These are phyloP conservation scores for Cyprinodon tularosa DNA, from an alignment of 2,113 vertebrate species.

Conservation along the genomic window DNA sequence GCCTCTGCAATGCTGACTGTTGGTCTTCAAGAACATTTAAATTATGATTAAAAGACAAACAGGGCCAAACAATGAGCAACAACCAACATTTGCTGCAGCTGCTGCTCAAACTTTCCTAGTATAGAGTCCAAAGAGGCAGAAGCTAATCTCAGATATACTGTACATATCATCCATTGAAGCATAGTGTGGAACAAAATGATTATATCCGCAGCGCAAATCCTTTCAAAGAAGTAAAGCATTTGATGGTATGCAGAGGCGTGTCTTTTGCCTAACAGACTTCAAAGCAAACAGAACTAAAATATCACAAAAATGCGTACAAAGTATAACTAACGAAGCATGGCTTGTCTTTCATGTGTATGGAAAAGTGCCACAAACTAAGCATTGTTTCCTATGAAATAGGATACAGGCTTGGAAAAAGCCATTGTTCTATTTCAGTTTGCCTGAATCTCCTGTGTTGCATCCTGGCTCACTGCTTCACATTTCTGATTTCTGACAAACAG, in stretches of 20 bases:
- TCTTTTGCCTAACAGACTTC: slow-evolving; percentile 60
- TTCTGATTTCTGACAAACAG: slow-evolving; percentile 75
- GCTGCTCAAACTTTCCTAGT: slow-evolving; percentile 7
- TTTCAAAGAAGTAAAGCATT: slow-evolving; percentile 42
- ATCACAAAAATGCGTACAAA: slow-evolving; percentile 61
- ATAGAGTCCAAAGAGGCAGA: slow-evolving; percentile 13
- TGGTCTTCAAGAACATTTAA: slow-evolving; percentile 28
- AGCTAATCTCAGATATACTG: slow-evolving; percentile 35
- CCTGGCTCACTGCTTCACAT: slow-evolving; percentile 57
- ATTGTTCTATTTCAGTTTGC: slow-evolving; percentile 79
- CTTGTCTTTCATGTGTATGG: slow-evolving; percentile 69
- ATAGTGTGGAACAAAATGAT: slow-evolving; percentile 48
- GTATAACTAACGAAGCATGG: slow-evolving; percentile 53
- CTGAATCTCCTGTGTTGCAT: slow-evolving; percentile 66
- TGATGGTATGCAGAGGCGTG: slow-evolving; percentile 58
- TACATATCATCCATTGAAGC: slow-evolving; percentile 33
- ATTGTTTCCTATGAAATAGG: slow-evolving; percentile 74
- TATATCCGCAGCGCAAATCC: slow-evolving; percentile 51
- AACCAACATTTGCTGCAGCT: slow-evolving; percentile 1
- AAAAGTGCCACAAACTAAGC: slow-evolving; percentile 69
- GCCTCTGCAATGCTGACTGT: neutral
- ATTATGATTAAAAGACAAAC: slow-evolving; percentile 21
- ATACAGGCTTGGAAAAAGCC: slow-evolving; percentile 53
- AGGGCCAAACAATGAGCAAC: slow-evolving; percentile 4
- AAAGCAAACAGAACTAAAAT: slow-evolving; percentile 66